Evolutionary conservation across 2,113 vertebrate species (phyloP).

Genomic region (Rhagologus leucostigma): DNA sequence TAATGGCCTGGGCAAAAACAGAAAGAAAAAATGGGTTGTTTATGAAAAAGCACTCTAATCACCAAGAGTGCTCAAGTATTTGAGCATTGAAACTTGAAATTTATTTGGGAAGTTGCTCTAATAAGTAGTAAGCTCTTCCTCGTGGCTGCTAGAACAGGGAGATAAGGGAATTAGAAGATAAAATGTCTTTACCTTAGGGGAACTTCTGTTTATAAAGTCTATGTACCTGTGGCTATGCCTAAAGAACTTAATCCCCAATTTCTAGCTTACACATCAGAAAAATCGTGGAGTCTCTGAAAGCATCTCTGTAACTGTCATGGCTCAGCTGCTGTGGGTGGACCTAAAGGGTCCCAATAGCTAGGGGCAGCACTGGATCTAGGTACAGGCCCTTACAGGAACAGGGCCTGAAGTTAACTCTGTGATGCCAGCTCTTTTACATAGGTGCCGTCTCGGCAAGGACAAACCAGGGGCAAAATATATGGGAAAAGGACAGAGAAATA

Average conservation of each 20-base stretch:
- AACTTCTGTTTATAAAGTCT: not conserved
- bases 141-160: not conserved
- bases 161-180: not conserved
- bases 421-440: not conserved
- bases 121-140: not conserved
- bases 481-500: not conserved
- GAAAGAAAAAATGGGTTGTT: not conserved
- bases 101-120: not conserved
- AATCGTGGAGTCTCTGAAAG: not conserved
- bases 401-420: not conserved
- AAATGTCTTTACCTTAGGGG: not conserved
- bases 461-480: not conserved
- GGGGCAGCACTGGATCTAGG: not conserved
- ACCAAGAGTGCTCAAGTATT: not conserved
- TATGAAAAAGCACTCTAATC: not conserved
- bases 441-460: not conserved
- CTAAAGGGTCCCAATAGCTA: not conserved
- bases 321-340: not conserved
- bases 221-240: not conserved
- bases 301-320: not conserved
- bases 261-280: not conserved
- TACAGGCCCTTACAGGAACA: not conserved
- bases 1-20: not conserved
- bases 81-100: not conserved
- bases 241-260: not conserved